Evolutionary conservation across 1,140 invertebrate species (phyloP).

Genomic region (Lysiphlebus fabarum): DNA sequence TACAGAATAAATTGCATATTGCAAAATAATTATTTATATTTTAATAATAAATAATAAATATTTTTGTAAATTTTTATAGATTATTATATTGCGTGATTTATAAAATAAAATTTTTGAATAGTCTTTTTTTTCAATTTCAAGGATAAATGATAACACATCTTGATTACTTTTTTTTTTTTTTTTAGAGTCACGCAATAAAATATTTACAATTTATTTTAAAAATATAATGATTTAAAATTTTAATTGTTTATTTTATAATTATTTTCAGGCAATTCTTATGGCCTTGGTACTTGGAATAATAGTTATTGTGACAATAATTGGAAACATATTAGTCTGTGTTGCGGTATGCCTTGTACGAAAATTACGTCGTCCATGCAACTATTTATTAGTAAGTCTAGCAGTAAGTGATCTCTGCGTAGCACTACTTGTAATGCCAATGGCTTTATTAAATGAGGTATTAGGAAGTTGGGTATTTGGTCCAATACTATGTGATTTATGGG

Average conservation of each 20-base stretch:
- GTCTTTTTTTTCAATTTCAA: too few relatives aligned
- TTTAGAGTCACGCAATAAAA: too few relatives aligned
- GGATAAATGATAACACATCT: too few relatives aligned
- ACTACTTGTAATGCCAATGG: constrained; percentile 82
- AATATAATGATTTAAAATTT: not conserved
- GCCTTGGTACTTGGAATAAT: constrained; percentile 70
- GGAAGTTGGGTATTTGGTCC: constrained; percentile 82
- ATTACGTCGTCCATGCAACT: constrained; percentile 78
- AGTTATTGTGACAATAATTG: constrained; percentile 78
- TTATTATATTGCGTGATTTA: too few relatives aligned
- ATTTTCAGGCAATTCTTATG: constrained; percentile 63
- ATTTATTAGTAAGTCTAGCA: constrained; percentile 86
- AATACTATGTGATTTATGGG: constrained; percentile 82
- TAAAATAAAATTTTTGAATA: too few relatives aligned
- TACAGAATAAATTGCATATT: too few relatives aligned
- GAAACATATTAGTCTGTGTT: constrained; percentile 85
- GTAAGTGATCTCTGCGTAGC: constrained; percentile 83
- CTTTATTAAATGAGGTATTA: constrained; percentile 74
- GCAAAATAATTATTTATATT: too few relatives aligned
- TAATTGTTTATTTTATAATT: constrained; percentile 1
- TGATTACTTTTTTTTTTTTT: too few relatives aligned
- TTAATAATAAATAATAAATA: too few relatives aligned
- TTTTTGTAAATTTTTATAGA: too few relatives aligned
- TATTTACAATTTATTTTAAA: not conserved
- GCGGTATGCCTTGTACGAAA: constrained; percentile 86